Conservation (phyloP, 1,140 invertebrate genomes). For the Hypothenemus hampei region DNA sequence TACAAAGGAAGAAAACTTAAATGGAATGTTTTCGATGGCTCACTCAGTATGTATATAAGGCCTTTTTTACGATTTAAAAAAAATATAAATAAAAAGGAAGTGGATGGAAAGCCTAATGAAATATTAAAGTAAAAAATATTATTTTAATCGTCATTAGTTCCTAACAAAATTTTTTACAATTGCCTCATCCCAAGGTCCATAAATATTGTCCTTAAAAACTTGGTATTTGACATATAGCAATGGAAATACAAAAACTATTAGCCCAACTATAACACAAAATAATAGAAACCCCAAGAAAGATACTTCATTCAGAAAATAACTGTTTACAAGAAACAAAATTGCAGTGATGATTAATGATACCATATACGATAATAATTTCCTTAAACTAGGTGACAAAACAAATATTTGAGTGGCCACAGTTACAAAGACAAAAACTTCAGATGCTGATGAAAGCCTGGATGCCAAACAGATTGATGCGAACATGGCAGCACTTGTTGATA, state of each 20-base stretch:
- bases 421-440: conserved; percentile 83
- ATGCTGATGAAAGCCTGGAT: conserved; percentile 77
- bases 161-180: conserved; percentile 59
- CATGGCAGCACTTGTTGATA: conserved; percentile 85
- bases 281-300: conserved; percentile 55
- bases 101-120: too few relatives aligned
- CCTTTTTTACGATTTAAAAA: too few relatives aligned
- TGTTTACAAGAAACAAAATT: conserved; percentile 47
- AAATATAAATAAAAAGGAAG: too few relatives aligned
- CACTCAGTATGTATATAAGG: too few relatives aligned
- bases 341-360: conserved; percentile 42
- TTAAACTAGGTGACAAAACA: conserved; percentile 79
- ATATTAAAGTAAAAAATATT: too few relatives aligned
- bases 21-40: too few relatives aligned
- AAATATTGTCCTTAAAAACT: conserved; percentile 86
- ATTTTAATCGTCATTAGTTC: too few relatives aligned
- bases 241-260: conserved; percentile 73
- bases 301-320: conserved; percentile 53
- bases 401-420: conserved; percentile 83
- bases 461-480: conserved; percentile 92
- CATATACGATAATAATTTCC: conserved; percentile 57
- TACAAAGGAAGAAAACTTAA: too few relatives aligned
- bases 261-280: conserved; percentile 57
- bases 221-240: conserved; percentile 72
- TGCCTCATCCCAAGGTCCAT: conserved; percentile 95